Evolutionary conservation across 92 coral and sea anemone genomes (phyloP).

Genomic region (Phenganax stokvisi): DNA sequence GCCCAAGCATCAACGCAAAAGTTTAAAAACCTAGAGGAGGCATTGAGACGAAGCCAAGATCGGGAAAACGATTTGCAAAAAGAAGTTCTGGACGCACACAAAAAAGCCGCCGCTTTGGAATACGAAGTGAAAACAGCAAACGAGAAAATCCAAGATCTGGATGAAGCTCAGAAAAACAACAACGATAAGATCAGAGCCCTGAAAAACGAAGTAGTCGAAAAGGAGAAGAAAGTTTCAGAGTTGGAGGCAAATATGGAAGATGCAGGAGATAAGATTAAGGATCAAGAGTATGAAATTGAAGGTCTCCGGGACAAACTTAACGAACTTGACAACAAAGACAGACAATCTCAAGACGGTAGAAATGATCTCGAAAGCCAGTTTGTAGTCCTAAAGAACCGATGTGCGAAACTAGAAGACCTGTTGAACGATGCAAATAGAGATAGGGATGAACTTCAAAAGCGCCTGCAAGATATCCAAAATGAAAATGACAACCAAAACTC

Average conservation of each 20-base stretch:
- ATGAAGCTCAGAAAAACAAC: slow-evolving; percentile 48
- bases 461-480: slow-evolving; percentile 68
- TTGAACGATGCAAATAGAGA: slow-evolving; percentile 59
- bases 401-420: slow-evolving; percentile 62
- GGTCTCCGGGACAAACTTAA: slow-evolving; percentile 74
- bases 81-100: slow-evolving; percentile 69
- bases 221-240: slow-evolving; percentile 55
- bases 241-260: slow-evolving; percentile 61
- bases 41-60: slow-evolving; percentile 87
- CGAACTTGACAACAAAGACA: slow-evolving; percentile 51
- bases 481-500: slow-evolving; percentile 65
- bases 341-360: slow-evolving; percentile 55
- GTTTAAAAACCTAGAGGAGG: slow-evolving; percentile 59
- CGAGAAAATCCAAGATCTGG: slow-evolving; percentile 61
- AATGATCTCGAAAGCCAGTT: slow-evolving; percentile 53
- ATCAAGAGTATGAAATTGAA: slow-evolving; percentile 67
- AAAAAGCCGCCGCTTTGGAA: slow-evolving; percentile 67
- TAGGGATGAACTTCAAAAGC: slow-evolving; percentile 52
- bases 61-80: slow-evolving; percentile 91
- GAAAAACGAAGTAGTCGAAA: slow-evolving; percentile 46
- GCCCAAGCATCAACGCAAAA: slow-evolving; percentile 54
- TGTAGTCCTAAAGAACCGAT: slow-evolving; percentile 43
- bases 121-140: slow-evolving; percentile 60
- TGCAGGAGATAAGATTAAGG: slow-evolving; percentile 64
- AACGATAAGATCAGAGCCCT: slow-evolving; percentile 55